Conservation (phyloP, 2,888 invertebrate species). For the Lepidocyrtoides sp. region DNA sequence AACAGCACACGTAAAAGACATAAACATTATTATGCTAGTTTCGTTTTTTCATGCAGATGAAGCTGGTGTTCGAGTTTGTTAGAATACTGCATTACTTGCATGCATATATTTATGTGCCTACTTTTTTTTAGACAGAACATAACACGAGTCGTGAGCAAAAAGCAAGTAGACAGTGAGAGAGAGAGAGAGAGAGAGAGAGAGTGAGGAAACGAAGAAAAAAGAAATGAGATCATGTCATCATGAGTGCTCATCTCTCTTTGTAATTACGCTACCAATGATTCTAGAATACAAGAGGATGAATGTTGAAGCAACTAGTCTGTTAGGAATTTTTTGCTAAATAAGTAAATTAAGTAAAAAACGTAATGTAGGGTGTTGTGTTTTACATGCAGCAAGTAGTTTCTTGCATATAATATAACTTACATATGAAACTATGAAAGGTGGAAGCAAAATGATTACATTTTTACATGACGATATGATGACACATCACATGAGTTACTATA, state of each 20-base stretch:
- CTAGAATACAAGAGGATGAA: neutral
- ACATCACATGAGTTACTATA: neutral
- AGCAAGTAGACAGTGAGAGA: too few species aligned
- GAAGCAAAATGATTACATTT: neutral
- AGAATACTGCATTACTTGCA: neutral
- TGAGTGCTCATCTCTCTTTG: constrained; percentile 8
- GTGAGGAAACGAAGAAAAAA: neutral
- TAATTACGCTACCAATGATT: constrained; percentile 20
- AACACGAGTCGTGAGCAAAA: constrained; percentile 1
- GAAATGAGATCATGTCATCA: constrained; percentile 41
- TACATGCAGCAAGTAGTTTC: neutral
- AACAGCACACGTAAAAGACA: neutral
- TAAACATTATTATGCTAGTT: neutral
- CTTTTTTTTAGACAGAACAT: neutral
- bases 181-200: neutral
- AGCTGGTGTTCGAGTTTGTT: neutral
- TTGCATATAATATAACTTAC: too few species aligned
- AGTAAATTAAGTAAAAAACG: neutral
- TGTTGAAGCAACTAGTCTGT: neutral
- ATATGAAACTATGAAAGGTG: neutral
- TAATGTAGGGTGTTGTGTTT: neutral
- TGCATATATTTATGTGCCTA: too few species aligned
- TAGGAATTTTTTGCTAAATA: neutral
- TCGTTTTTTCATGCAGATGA: neutral
- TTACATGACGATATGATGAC: neutral